phyloP scores from a whole-genome alignment of 2,113 vertebrate species.

The Leucopsar rothschildi region DNA sequence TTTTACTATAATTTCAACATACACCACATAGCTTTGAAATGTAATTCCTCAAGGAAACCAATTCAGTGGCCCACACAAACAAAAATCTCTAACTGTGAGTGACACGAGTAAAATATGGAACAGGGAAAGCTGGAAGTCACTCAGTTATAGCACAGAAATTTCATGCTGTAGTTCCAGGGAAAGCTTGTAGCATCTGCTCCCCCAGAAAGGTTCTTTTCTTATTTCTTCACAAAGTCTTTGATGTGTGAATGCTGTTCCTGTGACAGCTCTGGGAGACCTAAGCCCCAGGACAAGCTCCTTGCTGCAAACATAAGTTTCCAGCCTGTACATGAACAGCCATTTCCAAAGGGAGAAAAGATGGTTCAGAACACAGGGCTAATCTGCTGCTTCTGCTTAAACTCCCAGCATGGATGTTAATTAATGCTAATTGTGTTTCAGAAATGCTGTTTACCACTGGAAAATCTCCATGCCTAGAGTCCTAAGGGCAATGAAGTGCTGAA shows the following conservation, averaged over 20 bases:
- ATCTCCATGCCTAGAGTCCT: background rate
- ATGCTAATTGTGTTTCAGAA: conserved; percentile 36
- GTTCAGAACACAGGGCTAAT: conserved; percentile 6
- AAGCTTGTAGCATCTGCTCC: background rate
- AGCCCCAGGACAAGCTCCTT: conserved; percentile 3
- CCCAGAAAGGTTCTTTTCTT: background rate
- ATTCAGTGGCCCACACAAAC: background rate
- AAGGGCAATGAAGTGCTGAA: background rate
- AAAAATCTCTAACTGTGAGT: background rate
- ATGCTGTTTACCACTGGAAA: conserved; percentile 43
- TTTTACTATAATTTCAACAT: background rate
- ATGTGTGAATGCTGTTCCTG: background rate
- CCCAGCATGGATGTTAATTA: conserved; percentile 49
- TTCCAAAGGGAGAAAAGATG: background rate
- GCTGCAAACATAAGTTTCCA: background rate
- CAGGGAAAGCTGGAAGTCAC: background rate
- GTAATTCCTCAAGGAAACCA: background rate
- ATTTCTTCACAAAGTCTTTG: background rate
- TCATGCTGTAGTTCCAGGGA: background rate
- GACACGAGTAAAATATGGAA: background rate
- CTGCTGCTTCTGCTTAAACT: conserved; percentile 42
- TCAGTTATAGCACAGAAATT: background rate
- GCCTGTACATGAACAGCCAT: background rate
- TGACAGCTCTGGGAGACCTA: background rate
- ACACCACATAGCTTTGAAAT: background rate